These are phyloP conservation scores for Vespertilio murinus DNA, from an alignment of 2,797 vertebrate species.

Conservation along the genomic window DNA sequence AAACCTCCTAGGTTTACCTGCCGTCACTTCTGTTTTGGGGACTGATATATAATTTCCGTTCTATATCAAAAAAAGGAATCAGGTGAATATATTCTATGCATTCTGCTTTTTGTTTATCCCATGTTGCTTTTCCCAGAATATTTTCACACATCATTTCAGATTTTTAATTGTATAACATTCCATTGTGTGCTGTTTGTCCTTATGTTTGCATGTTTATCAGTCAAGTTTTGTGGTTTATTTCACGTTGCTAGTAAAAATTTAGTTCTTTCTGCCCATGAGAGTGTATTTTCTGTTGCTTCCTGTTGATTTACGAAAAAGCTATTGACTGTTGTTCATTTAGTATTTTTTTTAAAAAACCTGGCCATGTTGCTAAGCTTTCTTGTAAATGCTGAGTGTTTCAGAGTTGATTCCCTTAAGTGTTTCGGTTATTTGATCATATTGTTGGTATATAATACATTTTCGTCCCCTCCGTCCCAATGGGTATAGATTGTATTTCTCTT, in stretches of 20 bases:
- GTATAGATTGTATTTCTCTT: not conserved
- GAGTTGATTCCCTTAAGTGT: not conserved
- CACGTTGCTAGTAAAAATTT: not conserved
- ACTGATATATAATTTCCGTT: not conserved
- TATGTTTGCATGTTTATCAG: rapidly evolving
- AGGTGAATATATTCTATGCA: too few species aligned
- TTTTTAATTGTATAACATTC: not conserved
- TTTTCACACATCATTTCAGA: not conserved
- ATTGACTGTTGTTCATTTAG: not conserved
- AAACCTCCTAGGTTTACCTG: not conserved
- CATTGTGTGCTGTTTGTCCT: not conserved
- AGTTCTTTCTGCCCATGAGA: not conserved
- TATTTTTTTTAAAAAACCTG: not conserved
- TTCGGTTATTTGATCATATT: not conserved
- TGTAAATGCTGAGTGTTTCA: not conserved
- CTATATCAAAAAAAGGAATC: not conserved
- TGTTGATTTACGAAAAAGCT: not conserved
- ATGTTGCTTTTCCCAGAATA: not conserved
- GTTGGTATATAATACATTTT: not conserved
- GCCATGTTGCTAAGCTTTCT: not conserved
- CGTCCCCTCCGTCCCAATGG: not conserved
- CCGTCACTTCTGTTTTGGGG: not conserved
- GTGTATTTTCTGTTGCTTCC: not conserved
- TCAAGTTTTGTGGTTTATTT: not conserved
- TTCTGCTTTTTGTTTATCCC: not conserved